Evolutionary conservation across 2,888 invertebrate species (phyloP), one percentile per base, ranked within the genome.

Genomic region (Fragum fragum): DNA sequence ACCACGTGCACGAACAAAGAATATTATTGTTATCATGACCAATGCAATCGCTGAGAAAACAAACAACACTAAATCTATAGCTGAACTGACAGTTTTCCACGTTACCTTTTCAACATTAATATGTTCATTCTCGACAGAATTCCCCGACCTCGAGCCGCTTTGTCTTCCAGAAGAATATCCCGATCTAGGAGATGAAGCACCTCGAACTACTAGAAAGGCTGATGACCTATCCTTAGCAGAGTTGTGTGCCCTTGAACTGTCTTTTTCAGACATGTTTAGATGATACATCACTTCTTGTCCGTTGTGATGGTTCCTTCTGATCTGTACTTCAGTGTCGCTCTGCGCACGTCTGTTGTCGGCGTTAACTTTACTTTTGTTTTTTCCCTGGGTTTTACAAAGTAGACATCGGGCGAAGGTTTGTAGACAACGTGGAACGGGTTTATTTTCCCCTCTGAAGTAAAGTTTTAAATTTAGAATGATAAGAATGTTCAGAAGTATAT

Each of bases 401-500:
- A 61, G 1, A 61, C 32, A 61, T 5, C 61, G 32, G 6, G 32
- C 29, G 1, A 61, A n/a, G 18, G 32, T n/a, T 18, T 61, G 29
- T 32, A 32, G n/a, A 28, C 61, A 61, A n/a, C n/a, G 14, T 28
- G 61, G 61, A 3, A 61, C 61, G 3, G 26, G 29, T 32, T 61
- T 29, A 2, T 61, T 29, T 32, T 29, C 32, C 9, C 16, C 32
- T 5, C 18, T 18, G 32, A 32, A 61, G 32, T 32, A 61, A 16
- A 61, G 61, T 18, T 61, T 61, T 21, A 32, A 61, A 32, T 29
- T 32, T 1, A 61, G n/a, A n/a, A 61, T 61, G 5, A 3, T 61
- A 18, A n/a, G 29, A n/a, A 32, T 29, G 29, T 26, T 61, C 18
- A 32, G 26, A 5, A 61, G n/a, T 14, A 61, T 61, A 28, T 29